Evolutionary conservation across 2,797 vertebrate genomes (phyloP), one percentile per base, ranked within the genome.

Genomic region (Gorsachius magnificus): DNA sequence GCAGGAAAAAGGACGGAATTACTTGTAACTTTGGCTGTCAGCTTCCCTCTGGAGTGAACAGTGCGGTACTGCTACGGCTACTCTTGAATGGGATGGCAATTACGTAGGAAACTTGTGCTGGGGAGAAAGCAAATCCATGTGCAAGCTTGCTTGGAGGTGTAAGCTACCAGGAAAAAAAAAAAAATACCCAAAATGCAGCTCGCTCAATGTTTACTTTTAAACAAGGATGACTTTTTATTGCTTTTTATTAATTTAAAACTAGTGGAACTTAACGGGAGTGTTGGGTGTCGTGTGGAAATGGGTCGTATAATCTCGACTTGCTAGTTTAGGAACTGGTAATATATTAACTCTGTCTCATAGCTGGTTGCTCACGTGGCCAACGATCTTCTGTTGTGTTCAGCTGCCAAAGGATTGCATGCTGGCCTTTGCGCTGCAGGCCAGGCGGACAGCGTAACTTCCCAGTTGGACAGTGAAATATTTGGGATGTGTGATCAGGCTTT

Each of bases 221-320:
- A 35, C 26, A 33, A 78, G 65, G 54, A 13, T 21, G 60, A 57
- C 28, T 84, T 90, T 38, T 64, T 10, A 57, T 60, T 56, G 79
- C 70, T 93, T 79, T 72, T 68, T 36, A 16, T 87, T 29, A 0
- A 66, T 89, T 80, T 45, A 51, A 86, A 66, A 56, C 63, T 76
- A 65, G 74, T 56, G 90, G 74, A 50, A 63, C 36, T 75, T 4
- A 16, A 10, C 20, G 77, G 65, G 66, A 61, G 80, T 51, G 77
- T 53, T 45, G 91, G 45, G 53, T 90, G 83, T 94, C 16, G 66
- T 77, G 94, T 92, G 94, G 88, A 21, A 83, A 36, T 26, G 83
- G 61, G 71, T 38, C 24, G 71, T 90, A 12, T 57, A 71, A 83
- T 57, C 88, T 71, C 60, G 2, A 2, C 7, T 89, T 54, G 70